phyloP scores from a whole-genome alignment of 2,113 vertebrate species.

The Nothobranchius furzeri region DNA sequence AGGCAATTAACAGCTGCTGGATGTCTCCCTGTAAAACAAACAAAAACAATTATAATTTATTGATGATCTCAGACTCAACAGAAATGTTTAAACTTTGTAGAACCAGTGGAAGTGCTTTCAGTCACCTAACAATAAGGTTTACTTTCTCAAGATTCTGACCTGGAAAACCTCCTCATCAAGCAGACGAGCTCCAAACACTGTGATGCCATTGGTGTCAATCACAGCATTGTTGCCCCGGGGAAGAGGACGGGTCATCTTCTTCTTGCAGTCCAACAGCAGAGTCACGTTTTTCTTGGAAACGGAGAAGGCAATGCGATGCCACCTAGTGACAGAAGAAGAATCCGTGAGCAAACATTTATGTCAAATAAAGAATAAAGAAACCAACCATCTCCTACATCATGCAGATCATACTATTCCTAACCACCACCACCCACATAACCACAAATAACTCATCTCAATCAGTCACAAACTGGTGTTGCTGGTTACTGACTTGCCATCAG shows the following conservation, averaged over 20 bases:
- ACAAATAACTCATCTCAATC: constrained; percentile 38
- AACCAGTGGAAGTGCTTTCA: neutral
- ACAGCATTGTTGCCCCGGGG: constrained; percentile 80
- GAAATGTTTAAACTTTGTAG: neutral
- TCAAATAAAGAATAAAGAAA: neutral
- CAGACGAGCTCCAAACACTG: constrained; percentile 87
- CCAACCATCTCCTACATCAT: too few relatives aligned
- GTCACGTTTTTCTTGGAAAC: constrained; percentile 88
- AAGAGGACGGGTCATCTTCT: constrained; percentile 82
- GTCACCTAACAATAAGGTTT: neutral
- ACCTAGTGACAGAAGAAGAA: constrained; percentile 74
- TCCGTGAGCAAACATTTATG: constrained; percentile 34
- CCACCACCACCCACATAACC: constrained; percentile 6
- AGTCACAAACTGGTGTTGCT: constrained; percentile 49
- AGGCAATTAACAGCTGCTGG: constrained; percentile 86
- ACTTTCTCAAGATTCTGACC: constrained; percentile 67
- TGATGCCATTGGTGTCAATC: constrained; percentile 87
- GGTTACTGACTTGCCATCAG: constrained; percentile 93
- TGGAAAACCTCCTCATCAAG: constrained; percentile 90
- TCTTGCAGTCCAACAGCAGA: constrained; percentile 89
- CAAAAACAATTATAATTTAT: neutral
- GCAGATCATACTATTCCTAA: neutral
- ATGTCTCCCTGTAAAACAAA: constrained; percentile 83
- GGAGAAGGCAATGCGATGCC: constrained; percentile 89
- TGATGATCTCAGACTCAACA: neutral